These are phyloP conservation scores for Calycopis cecrops DNA, from an alignment of 1,140 invertebrate genomes.

Conservation along the genomic window DNA sequence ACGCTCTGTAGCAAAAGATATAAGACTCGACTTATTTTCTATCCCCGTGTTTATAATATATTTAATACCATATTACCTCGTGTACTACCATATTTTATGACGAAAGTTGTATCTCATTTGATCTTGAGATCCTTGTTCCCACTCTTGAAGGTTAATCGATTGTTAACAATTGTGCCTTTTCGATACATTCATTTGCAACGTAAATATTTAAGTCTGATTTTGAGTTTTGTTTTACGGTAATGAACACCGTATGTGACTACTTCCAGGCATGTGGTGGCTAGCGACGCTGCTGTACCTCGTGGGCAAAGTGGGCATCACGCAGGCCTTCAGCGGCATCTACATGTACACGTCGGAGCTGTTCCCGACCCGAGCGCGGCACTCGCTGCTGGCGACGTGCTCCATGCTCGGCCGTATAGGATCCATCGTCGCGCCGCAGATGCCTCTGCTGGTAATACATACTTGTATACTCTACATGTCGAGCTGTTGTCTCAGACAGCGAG, in stretches of 20 bases:
- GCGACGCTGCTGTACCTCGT: slow-evolving; percentile 77
- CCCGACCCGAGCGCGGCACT: slow-evolving; percentile 81
- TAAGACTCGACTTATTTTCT: too few species aligned
- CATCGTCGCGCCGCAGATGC: slow-evolving; percentile 81
- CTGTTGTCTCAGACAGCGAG: slow-evolving; percentile 82
- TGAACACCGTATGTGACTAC: background rate
- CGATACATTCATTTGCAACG: too few species aligned
- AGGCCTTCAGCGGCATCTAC: slow-evolving; percentile 79
- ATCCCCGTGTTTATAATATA: too few species aligned
- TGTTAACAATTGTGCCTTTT: too few species aligned
- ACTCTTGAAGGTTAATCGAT: too few species aligned
- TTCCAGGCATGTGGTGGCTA: slow-evolving; percentile 56
- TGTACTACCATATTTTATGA: too few species aligned
- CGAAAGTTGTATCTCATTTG: too few species aligned
- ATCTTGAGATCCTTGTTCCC: too few species aligned
- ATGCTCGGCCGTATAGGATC: slow-evolving; percentile 83
- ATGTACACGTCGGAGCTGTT: slow-evolving; percentile 85
- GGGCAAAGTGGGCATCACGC: slow-evolving; percentile 81
- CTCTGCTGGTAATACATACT: slow-evolving; percentile 63
- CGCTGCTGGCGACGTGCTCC: slow-evolving; percentile 79
- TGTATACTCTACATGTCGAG: slow-evolving; percentile 79
- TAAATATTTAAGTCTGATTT: too few species aligned
- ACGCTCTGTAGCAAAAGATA: too few species aligned
- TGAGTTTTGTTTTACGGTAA: too few species aligned
- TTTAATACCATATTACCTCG: too few species aligned